Evolutionary conservation across 2,113 vertebrate species (phyloP).

Genomic region (Vireo altiloquus): DNA sequence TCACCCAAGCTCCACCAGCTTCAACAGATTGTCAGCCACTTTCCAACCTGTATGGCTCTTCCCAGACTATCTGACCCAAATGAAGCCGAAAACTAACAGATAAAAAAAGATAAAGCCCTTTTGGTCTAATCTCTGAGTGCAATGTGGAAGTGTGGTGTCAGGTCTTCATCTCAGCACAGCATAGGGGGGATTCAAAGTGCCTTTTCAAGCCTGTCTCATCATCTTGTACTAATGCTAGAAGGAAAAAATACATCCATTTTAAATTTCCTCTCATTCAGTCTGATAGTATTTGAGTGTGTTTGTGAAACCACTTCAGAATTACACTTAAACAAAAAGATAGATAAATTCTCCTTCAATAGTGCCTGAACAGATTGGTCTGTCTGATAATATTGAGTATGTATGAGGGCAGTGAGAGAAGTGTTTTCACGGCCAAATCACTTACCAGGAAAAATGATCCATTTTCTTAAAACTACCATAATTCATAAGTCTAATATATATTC

Average conservation of each 20-base stretch:
- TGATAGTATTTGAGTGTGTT: constrained; percentile 32
- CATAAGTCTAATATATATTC: background rate
- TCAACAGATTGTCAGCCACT: background rate
- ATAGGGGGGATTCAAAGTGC: background rate
- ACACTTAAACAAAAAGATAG: background rate
- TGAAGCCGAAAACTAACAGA: background rate
- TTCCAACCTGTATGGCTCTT: background rate
- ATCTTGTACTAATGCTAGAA: background rate
- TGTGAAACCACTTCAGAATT: constrained; percentile 53
- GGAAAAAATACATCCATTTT: background rate
- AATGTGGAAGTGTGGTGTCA: background rate
- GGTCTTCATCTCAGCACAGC: background rate
- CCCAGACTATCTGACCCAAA: background rate
- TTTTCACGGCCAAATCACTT: constrained; percentile 37
- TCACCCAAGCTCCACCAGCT: background rate
- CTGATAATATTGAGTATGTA: constrained; percentile 2
- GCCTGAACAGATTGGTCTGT: constrained; percentile 45
- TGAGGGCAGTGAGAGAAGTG: constrained; percentile 7
- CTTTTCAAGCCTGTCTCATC: background rate
- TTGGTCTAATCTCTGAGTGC: background rate
- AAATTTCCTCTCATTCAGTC: constrained; percentile 13
- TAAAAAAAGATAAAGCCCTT: background rate
- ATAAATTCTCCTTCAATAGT: constrained; percentile 49
- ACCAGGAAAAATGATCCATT: constrained; percentile 29
- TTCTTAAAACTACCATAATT: constrained; percentile 15